Conservation (phyloP, 2,888 invertebrate species). For the Smittia sp. region DNA sequence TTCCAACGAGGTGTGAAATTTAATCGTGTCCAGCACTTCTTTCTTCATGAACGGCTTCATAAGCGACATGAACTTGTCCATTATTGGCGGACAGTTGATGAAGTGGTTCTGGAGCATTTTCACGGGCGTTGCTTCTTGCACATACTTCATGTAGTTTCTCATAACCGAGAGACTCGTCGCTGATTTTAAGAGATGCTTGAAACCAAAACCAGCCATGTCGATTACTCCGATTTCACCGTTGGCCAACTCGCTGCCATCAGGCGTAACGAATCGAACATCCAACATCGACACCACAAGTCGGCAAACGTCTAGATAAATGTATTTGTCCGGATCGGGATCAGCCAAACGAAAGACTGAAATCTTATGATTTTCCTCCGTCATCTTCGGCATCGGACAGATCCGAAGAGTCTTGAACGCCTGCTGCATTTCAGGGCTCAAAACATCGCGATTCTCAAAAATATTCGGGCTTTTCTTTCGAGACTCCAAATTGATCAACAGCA, state of each 20-base stretch:
- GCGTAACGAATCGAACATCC: neutral
- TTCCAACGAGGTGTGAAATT: neutral
- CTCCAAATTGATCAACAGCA: conserved; percentile 60
- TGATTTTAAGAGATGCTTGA: conserved; percentile 5
- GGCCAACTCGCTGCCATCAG: conserved; percentile 5
- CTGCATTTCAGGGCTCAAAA: conserved; percentile 56
- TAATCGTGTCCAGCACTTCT: neutral
- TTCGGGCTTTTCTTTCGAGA: conserved; percentile 60
- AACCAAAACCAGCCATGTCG: conserved; percentile 12
- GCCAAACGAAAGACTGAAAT: conserved; percentile 64
- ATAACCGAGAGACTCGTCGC: neutral
- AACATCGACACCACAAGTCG: conserved; percentile 1
- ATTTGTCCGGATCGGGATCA: conserved; percentile 56
- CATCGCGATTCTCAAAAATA: conserved; percentile 61
- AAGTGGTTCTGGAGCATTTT: conserved; percentile 30
- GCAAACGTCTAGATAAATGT: neutral
- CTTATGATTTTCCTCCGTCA: conserved; percentile 65
- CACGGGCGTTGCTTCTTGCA: conserved; percentile 30
- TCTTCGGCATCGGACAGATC: conserved; percentile 59
- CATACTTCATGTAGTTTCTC: neutral
- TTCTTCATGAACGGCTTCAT: conserved; percentile 19
- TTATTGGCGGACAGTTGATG: conserved; percentile 26
- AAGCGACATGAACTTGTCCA: conserved; percentile 8
- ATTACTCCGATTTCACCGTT: conserved; percentile 17
- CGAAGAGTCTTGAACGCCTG: conserved; percentile 47